Percentiles rank a stretch among this genome's conserved stretches.
phyloP scores from a whole-genome alignment of 2,888 invertebrate species.

The Physocephala rufipes region DNA sequence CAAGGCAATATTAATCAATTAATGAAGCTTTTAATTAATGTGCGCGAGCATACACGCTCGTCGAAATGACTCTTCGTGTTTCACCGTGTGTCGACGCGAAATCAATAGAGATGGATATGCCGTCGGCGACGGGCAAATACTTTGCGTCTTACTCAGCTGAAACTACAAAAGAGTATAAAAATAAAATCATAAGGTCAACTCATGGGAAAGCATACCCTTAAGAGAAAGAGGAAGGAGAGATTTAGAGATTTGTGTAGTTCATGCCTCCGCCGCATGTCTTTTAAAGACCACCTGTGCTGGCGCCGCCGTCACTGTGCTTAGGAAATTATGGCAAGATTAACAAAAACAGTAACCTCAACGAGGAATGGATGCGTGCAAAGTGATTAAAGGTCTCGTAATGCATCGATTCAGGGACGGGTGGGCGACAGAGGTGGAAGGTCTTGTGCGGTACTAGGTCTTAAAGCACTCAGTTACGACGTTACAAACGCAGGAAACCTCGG shows the following conservation, averaged over 20 bases:
- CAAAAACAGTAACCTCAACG: too few species aligned
- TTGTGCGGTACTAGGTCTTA: not conserved
- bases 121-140: not conserved
- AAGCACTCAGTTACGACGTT: slow-evolving; percentile 35
- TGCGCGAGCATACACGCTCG: slow-evolving; percentile 23
- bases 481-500: slow-evolving; percentile 30
- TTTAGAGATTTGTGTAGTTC: slow-evolving; percentile 6
- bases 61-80: not conserved
- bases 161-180: not conserved
- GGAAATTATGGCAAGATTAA: not conserved
- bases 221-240: not conserved
- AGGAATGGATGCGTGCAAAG: too few species aligned
- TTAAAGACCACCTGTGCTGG: slow-evolving; percentile 30
- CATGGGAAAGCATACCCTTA: not conserved
- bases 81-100: not conserved
- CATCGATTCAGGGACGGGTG: too few species aligned
- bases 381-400: too few species aligned
- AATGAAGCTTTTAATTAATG: slow-evolving; percentile 46
- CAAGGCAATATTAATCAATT: slow-evolving; percentile 45
- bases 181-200: slow-evolving; percentile 1
- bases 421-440: not conserved
- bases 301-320: not conserved
- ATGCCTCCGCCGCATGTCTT: slow-evolving; percentile 15
- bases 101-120: not conserved
- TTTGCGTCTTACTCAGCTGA: not conserved